phyloP scores from a whole-genome alignment of 2,113 vertebrate species.

The Rhodinocichla rosea region DNA sequence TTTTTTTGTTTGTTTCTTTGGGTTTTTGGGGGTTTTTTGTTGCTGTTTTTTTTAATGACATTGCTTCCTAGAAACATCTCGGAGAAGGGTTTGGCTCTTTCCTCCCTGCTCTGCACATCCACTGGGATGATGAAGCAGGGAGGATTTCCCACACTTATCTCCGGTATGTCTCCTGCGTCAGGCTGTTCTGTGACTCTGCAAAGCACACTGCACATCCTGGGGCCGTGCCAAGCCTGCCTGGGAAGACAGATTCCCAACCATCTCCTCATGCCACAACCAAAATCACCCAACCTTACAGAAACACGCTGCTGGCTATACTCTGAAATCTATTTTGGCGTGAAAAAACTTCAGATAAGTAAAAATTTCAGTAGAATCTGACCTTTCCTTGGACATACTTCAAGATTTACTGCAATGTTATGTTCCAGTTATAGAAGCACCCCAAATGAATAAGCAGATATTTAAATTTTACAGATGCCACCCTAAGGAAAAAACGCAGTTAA shows the following conservation, averaged over 20 bases:
- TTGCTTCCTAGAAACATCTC: constrained; percentile 26
- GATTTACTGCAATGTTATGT: background rate
- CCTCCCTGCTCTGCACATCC: background rate
- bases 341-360: background rate
- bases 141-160: constrained; percentile 36
- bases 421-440: constrained; percentile 18
- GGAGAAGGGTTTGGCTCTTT: background rate
- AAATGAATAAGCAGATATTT: constrained; percentile 27
- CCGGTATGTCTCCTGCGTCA: background rate
- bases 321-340: background rate
- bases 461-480: constrained; percentile 50
- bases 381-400: constrained; percentile 50
- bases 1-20: too few relatives aligned
- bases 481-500: constrained; percentile 20
- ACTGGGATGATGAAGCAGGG: background rate
- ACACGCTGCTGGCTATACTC: background rate
- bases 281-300: background rate
- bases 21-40: too few relatives aligned
- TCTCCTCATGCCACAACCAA: background rate
- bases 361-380: background rate
- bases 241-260: constrained; percentile 3
- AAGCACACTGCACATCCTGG: constrained; percentile 5
- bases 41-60: background rate
- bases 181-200: constrained; percentile 39
- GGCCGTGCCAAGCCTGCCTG: constrained; percentile 19